Conservation (phyloP, 1,140 invertebrate species). For the Penaeus indicus region DNA sequence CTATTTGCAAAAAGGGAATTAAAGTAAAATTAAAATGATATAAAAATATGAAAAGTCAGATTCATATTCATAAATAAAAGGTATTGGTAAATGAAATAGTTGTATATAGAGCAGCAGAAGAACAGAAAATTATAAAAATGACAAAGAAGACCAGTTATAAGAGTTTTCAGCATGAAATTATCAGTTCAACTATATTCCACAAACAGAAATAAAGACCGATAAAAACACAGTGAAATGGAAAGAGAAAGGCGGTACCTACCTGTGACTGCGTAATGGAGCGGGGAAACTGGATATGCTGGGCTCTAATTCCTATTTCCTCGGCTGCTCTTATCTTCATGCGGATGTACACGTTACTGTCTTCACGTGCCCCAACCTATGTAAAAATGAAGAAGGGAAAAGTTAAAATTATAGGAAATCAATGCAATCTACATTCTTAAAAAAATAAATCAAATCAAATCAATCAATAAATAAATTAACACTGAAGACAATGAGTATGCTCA, state of each 20-base stretch:
- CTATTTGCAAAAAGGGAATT: slow-evolving; percentile 68
- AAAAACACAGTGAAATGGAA: not conserved
- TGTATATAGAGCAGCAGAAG: not conserved
- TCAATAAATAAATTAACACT: no score
- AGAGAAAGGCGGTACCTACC: slow-evolving; percentile 72
- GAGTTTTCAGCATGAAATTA: not conserved
- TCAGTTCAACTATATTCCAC: no score
- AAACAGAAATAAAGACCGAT: not conserved
- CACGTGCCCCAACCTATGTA: slow-evolving; percentile 85
- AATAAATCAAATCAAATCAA: not conserved
- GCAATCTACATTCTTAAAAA: not conserved
- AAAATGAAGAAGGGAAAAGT: slow-evolving; percentile 22
- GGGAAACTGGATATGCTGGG: slow-evolving; percentile 86
- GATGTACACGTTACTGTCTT: slow-evolving; percentile 99
- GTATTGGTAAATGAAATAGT: not conserved
- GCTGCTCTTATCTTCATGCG: slow-evolving; percentile 96
- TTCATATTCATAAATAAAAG: not conserved
- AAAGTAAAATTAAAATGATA: not conserved
- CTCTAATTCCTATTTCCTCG: slow-evolving; percentile 88
- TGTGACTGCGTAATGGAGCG: slow-evolving; percentile 86
- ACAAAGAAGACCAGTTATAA: not conserved
- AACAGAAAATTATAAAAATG: not conserved
- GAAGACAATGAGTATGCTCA: no score
- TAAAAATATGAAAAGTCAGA: not conserved
- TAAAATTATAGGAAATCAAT: not conserved